A percentile compares a stretch with the other conserved stretches of the same genome.
Evolutionary conservation across 2,888 invertebrate genomes (phyloP).

Genomic region (Cerceris rybyensis): DNA sequence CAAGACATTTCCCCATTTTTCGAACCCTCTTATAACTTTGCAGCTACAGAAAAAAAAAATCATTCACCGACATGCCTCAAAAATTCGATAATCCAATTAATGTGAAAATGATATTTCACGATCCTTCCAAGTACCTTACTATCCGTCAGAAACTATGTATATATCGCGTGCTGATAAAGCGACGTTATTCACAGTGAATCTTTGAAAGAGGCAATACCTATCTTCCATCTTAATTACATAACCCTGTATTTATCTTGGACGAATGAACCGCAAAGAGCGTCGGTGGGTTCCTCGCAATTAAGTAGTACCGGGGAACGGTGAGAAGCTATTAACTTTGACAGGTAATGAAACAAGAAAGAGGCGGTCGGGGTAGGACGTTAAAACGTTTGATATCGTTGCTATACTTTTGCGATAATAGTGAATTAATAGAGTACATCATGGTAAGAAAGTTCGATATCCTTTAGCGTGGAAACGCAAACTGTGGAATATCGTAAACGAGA

Average conservation of each 20-base stretch:
- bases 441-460: slow-evolving; percentile 38
- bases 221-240: slow-evolving; percentile 44
- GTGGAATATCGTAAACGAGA: slow-evolving; percentile 12
- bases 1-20: too few species aligned
- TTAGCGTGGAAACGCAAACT: slow-evolving; percentile 29
- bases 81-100: too few species aligned
- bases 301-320: slow-evolving; percentile 25
- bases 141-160: too few species aligned
- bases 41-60: too few species aligned
- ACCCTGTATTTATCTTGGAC: slow-evolving; percentile 38
- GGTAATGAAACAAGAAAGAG: slow-evolving; percentile 12
- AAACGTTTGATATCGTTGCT: slow-evolving; percentile 34
- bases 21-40: too few species aligned
- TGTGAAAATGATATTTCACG: too few species aligned
- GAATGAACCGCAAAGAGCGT: slow-evolving; percentile 30
- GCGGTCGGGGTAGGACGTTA: too few species aligned
- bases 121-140: too few species aligned
- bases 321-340: slow-evolving; percentile 45
- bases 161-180: too few species aligned
- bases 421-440: slow-evolving; percentile 52
- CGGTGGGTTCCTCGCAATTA: slow-evolving; percentile 29
- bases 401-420: slow-evolving; percentile 51
- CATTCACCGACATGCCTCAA: too few species aligned
- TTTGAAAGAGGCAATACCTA: not conserved
- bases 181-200: not conserved